Evolutionary conservation across 1,140 invertebrate species (phyloP), one percentile per base, ranked within the genome.

Genomic region (Drosophila bipectinata): DNA sequence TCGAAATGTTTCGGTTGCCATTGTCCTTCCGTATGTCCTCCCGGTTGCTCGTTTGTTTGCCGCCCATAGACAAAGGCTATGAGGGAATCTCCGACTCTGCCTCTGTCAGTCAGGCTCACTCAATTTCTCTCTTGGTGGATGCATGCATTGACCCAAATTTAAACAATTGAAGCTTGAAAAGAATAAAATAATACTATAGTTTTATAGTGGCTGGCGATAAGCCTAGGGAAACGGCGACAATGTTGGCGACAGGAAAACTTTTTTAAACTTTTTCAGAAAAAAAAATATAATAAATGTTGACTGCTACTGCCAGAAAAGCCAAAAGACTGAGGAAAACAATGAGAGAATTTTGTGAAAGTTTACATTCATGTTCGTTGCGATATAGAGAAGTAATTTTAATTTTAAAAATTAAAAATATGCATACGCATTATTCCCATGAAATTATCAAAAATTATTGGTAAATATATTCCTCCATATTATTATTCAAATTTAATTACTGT

Each of bases 81-180:
- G 18, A 18, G 15, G 18, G 52, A 44, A 47, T 69, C 67, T 69
- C 41, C 63, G 45, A 3, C 3, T 21, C 18, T 21, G 18, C 2
- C 18, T 21, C 21, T 21, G 21, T 34, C 39, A 41, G 41, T 44
- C 41, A 24, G 44, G 41, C 51, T 30, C 30, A 52, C 52, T 56
- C 64, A 49, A 63, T 67, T 55, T 56, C 49, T 55, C 39, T 67
- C 30, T 15, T 15, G 41, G 44, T 45, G 34, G 64, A 78, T 73
- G 34, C 71, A 78, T 73, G 58, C 71, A 79, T 66, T 82, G 79
- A 82, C 79, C 79, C 71, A 82, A 79, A 82, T 82, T 84, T 74
- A 67, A 72, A 73, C 80, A 82, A 79, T 79, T 61, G 75, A 61
- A 75, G 59, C 75, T 75, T 73, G 61, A 75, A 75, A 79, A 59